Conservation (phyloP, 2,888 invertebrate species). For the Conomelus anceps region DNA sequence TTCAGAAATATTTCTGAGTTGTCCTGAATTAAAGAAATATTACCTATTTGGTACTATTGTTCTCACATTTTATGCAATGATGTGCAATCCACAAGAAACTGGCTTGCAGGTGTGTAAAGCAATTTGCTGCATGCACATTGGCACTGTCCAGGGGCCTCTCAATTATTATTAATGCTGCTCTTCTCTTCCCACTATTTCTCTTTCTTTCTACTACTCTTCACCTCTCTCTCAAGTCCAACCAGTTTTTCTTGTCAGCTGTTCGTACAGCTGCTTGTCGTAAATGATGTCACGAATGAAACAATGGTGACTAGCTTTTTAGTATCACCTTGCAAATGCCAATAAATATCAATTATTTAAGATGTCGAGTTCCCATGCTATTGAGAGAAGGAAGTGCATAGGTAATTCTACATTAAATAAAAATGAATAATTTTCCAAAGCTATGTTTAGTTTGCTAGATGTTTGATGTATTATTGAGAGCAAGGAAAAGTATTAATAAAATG, state of each 20-base stretch:
- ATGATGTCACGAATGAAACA: not conserved
- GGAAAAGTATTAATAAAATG: no score
- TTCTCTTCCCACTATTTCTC: not conserved
- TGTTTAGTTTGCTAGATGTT: no score
- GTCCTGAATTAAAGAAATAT: no score
- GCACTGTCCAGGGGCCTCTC: not conserved
- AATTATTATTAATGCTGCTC: not conserved
- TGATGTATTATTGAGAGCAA: no score
- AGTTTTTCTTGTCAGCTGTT: slow-evolving; percentile 3
- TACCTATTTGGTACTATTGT: not conserved
- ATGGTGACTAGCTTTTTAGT: not conserved
- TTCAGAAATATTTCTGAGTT: not conserved
- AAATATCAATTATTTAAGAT: no score
- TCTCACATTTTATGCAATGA: not conserved
- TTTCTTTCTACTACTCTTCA: not conserved
- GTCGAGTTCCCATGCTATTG: no score
- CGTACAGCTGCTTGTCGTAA: not conserved
- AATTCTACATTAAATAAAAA: no score
- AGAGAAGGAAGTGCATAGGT: no score
- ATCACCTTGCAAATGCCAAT: no score
- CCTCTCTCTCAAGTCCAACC: not conserved
- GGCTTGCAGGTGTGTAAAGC: not conserved
- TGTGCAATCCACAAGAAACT: not conserved
- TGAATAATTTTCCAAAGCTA: no score
- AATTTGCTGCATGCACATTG: not conserved